A percentile compares a stretch with the other conserved stretches of the same genome.
Conservation (phyloP, 2,797 vertebrate species). For the Ara ararauna region DNA sequence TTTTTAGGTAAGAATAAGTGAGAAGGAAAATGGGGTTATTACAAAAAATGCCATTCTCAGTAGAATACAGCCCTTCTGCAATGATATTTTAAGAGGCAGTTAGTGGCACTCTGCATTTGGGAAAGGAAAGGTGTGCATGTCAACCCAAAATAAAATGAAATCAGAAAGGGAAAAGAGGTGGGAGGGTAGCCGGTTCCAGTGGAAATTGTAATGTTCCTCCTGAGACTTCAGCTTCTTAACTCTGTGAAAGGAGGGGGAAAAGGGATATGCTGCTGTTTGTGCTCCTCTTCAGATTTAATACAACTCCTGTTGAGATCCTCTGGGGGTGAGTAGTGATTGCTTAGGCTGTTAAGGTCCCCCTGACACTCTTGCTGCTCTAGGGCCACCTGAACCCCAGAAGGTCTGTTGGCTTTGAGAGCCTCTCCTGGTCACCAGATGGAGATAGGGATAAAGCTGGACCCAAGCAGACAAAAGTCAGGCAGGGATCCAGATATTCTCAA, state of each 20-base stretch:
- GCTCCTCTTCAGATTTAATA: background rate
- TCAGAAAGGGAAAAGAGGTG: background rate
- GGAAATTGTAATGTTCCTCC: background rate
- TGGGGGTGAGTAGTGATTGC: background rate
- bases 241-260: background rate
- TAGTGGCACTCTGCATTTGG: background rate
- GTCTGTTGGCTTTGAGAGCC: background rate
- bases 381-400: background rate
- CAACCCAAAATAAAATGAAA: background rate
- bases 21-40: conserved; percentile 28
- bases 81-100: background rate
- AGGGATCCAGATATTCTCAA: background rate
- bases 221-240: background rate
- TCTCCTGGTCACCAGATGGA: background rate
- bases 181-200: background rate
- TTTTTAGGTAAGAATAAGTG: conserved; percentile 35
- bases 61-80: background rate
- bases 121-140: background rate
- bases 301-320: background rate
- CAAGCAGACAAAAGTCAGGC: background rate
- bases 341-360: background rate
- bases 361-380: background rate
- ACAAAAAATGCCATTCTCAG: background rate
- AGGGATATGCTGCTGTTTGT: background rate
- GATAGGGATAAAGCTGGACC: background rate